Evolutionary conservation across 2,113 vertebrate genomes (phyloP).

Genomic region (Numida meleagris): DNA sequence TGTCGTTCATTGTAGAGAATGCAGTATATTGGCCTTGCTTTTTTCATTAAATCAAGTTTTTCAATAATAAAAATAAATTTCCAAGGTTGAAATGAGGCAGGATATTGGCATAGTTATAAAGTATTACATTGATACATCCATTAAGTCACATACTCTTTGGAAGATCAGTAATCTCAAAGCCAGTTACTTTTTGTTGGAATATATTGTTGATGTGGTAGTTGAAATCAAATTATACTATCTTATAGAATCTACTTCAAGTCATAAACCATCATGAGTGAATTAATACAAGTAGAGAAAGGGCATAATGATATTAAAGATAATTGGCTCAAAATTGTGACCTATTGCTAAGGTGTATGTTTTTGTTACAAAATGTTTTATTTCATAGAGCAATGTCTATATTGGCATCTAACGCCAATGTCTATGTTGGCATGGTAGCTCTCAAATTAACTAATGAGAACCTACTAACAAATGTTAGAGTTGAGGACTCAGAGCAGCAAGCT

Average conservation of each 20-base stretch:
- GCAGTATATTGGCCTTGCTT: not conserved
- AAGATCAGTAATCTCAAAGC: not conserved
- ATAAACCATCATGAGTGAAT: not conserved
- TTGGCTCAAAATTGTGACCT: not conserved
- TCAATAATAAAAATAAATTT: slow-evolving; percentile 29
- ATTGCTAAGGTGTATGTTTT: not conserved
- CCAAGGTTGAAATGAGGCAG: not conserved
- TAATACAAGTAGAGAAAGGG: not conserved
- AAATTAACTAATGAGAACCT: not conserved
- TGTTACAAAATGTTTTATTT: not conserved
- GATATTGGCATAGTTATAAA: not conserved
- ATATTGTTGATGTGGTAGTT: not conserved
- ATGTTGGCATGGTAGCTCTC: not conserved
- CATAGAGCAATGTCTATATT: not conserved
- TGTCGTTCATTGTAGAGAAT: not conserved
- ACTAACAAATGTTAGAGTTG: not conserved
- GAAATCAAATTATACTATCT: not conserved
- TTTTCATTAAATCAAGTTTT: slow-evolving; percentile 3
- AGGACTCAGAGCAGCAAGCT: not conserved
- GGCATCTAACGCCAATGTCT: too few species aligned
- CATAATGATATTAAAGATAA: not conserved
- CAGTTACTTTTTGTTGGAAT: not conserved
- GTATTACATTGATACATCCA: not conserved
- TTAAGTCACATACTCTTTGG: not conserved
- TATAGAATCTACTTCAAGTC: not conserved